Percentiles rank a stretch among this genome's conserved stretches.
phyloP scores from a whole-genome alignment of 2,113 vertebrate species.

The Sisor rabdophorus region DNA sequence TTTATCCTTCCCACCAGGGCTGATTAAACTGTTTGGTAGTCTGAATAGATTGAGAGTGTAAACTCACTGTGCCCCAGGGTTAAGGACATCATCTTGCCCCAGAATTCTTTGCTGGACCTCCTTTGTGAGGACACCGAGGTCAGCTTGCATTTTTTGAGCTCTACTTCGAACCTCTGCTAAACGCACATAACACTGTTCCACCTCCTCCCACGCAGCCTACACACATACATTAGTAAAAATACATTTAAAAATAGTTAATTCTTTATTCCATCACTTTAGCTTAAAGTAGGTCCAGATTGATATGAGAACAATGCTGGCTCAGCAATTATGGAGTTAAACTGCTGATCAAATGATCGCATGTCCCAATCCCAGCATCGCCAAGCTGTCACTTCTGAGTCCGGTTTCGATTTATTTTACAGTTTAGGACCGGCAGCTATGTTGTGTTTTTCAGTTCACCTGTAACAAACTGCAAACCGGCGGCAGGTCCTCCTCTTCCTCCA shows the following conservation, averaged over 20 bases:
- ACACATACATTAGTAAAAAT: neutral
- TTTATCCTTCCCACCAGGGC: neutral
- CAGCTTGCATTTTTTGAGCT: conserved; percentile 51
- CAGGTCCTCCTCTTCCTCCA: conserved; percentile 57
- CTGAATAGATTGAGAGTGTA: too few relatives aligned
- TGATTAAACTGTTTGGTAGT: neutral
- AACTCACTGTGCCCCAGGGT: conserved; percentile 59
- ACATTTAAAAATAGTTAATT: neutral
- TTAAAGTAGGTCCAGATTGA: too few relatives aligned
- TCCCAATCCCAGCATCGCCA: too few relatives aligned
- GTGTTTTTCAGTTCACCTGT: conserved; percentile 55
- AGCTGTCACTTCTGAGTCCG: too few relatives aligned
- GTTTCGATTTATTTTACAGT: too few relatives aligned
- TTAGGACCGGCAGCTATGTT: too few relatives aligned
- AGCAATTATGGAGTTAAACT: too few relatives aligned
- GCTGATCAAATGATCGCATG: too few relatives aligned
- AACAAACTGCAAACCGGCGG: conserved; percentile 67
- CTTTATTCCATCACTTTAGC: too few relatives aligned
- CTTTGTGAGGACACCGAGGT: conserved; percentile 51
- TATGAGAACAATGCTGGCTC: too few relatives aligned
- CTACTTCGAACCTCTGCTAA: conserved; percentile 58
- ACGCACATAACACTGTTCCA: conserved; percentile 62
- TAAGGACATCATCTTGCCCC: conserved; percentile 50
- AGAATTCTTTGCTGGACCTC: conserved; percentile 54
- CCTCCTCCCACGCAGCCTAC: conserved; percentile 71